phyloP scores from a whole-genome alignment of 2,113 vertebrate species.

The Amia ocellicauda region DNA sequence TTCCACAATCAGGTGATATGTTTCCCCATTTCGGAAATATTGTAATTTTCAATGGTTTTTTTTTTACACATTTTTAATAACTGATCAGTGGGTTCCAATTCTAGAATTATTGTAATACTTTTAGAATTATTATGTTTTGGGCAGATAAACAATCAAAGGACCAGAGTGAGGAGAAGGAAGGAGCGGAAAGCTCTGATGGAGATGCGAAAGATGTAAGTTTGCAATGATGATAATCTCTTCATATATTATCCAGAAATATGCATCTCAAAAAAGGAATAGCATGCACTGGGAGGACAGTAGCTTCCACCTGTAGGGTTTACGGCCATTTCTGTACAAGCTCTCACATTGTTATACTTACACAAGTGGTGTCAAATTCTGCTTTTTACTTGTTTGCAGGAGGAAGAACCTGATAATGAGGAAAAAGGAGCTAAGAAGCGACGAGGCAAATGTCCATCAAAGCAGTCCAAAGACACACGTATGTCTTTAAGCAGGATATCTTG shows the following conservation, averaged over 20 bases:
- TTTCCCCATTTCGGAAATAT: too few species aligned
- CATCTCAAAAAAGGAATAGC: too few species aligned
- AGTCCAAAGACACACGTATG: conserved; percentile 28
- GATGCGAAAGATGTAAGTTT: background rate
- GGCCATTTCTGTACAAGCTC: too few species aligned
- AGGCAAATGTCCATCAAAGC: conserved; percentile 5
- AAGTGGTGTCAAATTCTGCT: too few species aligned
- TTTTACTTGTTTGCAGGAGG: background rate
- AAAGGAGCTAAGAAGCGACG: background rate
- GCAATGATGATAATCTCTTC: background rate
- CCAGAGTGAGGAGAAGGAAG: conserved; percentile 19
- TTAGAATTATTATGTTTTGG: background rate
- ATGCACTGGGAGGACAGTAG: too few species aligned
- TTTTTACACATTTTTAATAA: too few species aligned
- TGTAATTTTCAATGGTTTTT: too few species aligned
- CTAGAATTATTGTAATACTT: background rate
- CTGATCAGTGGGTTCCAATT: too few species aligned
- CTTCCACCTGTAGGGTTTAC: too few species aligned
- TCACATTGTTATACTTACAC: too few species aligned
- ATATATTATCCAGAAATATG: too few species aligned
- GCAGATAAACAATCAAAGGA: background rate
- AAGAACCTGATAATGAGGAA: background rate
- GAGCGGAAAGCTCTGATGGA: conserved; percentile 20
- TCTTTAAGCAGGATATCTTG: background rate
- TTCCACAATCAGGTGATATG: too few species aligned